A percentile compares a stretch with the other conserved stretches of the same genome.
Conservation (phyloP, 2,888 invertebrate species). For the Drosophila longiperda region DNA sequence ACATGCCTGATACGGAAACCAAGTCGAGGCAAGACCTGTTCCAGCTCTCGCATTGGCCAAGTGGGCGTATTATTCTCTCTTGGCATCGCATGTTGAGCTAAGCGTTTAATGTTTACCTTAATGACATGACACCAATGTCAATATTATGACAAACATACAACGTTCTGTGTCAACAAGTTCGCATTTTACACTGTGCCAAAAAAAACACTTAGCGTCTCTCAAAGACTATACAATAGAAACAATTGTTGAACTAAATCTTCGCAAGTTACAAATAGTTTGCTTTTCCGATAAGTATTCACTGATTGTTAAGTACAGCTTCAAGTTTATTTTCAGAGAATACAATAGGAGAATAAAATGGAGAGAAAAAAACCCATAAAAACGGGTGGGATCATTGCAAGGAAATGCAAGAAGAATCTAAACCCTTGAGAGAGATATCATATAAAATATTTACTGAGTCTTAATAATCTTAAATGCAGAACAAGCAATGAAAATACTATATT, state of each 20-base stretch:
- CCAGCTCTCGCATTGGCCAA: slow-evolving; percentile 27
- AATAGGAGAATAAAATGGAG: neutral
- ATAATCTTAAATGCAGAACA: neutral
- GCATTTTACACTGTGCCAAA: slow-evolving; percentile 49
- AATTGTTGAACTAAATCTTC: neutral
- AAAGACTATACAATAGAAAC: neutral
- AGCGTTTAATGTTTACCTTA: slow-evolving; percentile 75
- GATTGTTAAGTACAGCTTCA: neutral
- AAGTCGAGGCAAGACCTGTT: slow-evolving; percentile 30
- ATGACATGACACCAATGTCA: slow-evolving; percentile 80
- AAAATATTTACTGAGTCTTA: neutral
- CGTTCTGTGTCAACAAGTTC: slow-evolving; percentile 72
- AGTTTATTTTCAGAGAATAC: neutral
- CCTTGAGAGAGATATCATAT: neutral
- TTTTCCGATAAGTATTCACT: neutral
- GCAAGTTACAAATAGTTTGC: neutral
- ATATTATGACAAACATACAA: slow-evolving; percentile 68
- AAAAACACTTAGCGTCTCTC: slow-evolving; percentile 3
- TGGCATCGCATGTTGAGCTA: slow-evolving; percentile 61
- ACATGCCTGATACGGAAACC: slow-evolving; percentile 38
- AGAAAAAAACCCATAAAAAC: neutral
- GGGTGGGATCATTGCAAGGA: neutral
- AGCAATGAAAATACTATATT: neutral
- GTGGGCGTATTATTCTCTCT: slow-evolving; percentile 20
- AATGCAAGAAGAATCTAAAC: neutral